Base-by-base conservation (phyloP, 2,888 invertebrate genomes). In the Trisateles emortualis region DNA sequence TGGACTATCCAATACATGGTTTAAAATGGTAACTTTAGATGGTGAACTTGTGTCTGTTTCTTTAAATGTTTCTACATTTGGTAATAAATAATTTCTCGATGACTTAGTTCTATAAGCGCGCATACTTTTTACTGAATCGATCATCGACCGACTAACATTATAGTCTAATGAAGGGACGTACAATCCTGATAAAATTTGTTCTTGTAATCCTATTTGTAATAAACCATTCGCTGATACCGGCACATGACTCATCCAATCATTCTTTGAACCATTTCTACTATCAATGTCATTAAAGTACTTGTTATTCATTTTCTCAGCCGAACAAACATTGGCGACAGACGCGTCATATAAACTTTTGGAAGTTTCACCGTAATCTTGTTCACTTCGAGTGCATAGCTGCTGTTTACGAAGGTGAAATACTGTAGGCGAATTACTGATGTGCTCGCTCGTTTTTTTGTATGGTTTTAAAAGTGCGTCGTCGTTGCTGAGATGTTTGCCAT, bases 1-100 rank as follows among this genome's bases (percentile, higher is more conserved):
- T 9, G 95, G 95, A 72, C 89, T 93, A n/a, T 94, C 93, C 65
- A 94, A 72, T 13, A 94, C 93, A 68, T 92, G 87, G 72, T 94
- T 94, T 43, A 88, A 86, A 59, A 93, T 87, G 16, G 84, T 83
- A 51, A 72, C 81, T 68, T 70, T 80, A 56, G 60, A 36, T 26
- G 45, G 46, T 19, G 52, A 24, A 17, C 17, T 33, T 22, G 43
- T 16, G 0, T 60, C 53, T 16, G 47, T 35, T 29, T 59, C 50
- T 33, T 57, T 67, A 5, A 17, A 55, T 17, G 10, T 33, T 33
- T 48, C 50, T 43, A 39, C 38, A 2, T 33, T 19, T 4, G 2
- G 10, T 6, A 26, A 4, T 11, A 29, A 3, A 11, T 45, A 36
- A 13, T 24, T n/a, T 13, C 6, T 22, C 5, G 14, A 26, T 5